Evolutionary conservation across 1,140 invertebrate species (phyloP).

Genomic region (Leptinotarsa lineolata): DNA sequence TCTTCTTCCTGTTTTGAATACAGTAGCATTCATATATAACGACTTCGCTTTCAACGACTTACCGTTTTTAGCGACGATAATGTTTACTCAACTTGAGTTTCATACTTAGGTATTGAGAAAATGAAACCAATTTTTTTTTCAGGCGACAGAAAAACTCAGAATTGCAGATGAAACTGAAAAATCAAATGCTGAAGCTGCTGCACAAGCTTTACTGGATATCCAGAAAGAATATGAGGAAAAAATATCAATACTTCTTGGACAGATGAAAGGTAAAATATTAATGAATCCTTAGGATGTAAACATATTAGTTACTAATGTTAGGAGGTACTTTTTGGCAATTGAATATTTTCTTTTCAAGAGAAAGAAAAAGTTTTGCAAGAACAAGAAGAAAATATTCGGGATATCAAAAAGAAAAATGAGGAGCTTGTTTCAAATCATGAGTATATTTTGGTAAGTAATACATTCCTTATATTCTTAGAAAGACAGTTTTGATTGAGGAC

Average conservation of each 20-base stretch:
- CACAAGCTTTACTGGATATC: slow-evolving; percentile 31
- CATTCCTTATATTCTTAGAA: background rate
- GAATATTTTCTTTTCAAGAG: background rate
- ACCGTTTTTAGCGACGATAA: too few relatives aligned
- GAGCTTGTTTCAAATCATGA: slow-evolving; percentile 1
- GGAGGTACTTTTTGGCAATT: too few relatives aligned
- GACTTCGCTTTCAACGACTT: too few relatives aligned
- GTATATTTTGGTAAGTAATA: background rate
- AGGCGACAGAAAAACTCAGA: slow-evolving; percentile 45
- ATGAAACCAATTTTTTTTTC: background rate
- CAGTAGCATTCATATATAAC: too few relatives aligned
- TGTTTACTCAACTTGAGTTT: too few relatives aligned
- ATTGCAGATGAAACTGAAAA: slow-evolving; percentile 56
- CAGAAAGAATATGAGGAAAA: slow-evolving; percentile 60
- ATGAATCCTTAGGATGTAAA: too few relatives aligned
- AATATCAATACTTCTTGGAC: slow-evolving; percentile 53
- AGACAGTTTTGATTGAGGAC: background rate
- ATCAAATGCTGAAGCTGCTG: slow-evolving; percentile 55
- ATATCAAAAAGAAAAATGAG: slow-evolving; percentile 21
- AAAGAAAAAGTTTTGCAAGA: slow-evolving; percentile 25
- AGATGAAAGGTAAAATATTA: slow-evolving; percentile 35
- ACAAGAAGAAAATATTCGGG: slow-evolving; percentile 26
- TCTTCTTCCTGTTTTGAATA: too few relatives aligned
- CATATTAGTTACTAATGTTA: too few relatives aligned
- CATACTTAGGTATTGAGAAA: too few relatives aligned